Evolutionary conservation across 2,888 invertebrate genomes (phyloP), one percentile per base, ranked within the genome.

Genomic region (Limnephilus marmoratus): DNA sequence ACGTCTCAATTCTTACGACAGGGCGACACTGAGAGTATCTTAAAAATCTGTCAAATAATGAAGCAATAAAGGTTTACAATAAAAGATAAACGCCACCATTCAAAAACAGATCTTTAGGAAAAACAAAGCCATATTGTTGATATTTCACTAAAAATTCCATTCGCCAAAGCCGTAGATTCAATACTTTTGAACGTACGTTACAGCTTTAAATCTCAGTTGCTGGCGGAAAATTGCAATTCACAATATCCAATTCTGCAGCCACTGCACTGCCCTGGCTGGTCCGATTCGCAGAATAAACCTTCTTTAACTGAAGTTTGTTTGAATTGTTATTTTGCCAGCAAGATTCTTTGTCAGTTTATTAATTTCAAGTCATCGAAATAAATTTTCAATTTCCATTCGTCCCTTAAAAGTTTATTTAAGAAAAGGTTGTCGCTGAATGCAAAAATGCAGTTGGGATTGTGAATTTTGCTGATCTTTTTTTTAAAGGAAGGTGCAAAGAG

Each of bases 91-190:
- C 9, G 68, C n/a, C 24, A 68, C 24, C 7, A 68, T n/a, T n/a
- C 9, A n/a, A 68, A 68, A 68, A 68, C 24, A 68, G 24, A 68
- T 24, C 24, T 68, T 68, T 7, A 24, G 1, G 24, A 24, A 24
- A 68, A 68, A 68, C 53, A 68, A 68, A 68, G n/a, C 9, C 68
- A n/a, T n/a, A n/a, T n/a, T 9, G 68, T n/a, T 68, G 9, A 68
- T 24, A 68, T n/a, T 68, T 68, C 24, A n/a, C 68, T 68, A 68
- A 68, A 68, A 68, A 68, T 68, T 68, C n/a, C 24, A 68, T 68
- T 68, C 68, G 68, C 68, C 68, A 68, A 68, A 68, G 68, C 68
- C n/a, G 68, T 68, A 68, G 68, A 68, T 68, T 68, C 68, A 68
- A 68, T 68, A 68, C 68, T 68, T 68, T 68, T 68, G 68, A 68